A percentile compares a stretch with the other conserved stretches of the same genome.
These are phyloP conservation scores for Ovibos moschatus DNA, from an alignment of 2,113 vertebrate species.

Conservation along the genomic window DNA sequence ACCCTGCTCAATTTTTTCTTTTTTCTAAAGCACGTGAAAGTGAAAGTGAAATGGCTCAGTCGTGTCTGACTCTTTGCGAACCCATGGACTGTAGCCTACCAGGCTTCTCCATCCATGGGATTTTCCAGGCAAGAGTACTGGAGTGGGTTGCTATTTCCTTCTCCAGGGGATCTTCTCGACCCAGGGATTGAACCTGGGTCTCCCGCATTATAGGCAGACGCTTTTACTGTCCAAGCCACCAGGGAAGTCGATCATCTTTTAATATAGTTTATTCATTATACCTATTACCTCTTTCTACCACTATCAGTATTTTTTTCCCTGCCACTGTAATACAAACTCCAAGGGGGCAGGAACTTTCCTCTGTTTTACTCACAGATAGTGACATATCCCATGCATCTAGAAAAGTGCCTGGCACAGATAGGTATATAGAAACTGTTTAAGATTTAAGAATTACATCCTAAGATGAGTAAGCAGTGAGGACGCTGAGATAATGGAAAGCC, in stretches of 20 bases:
- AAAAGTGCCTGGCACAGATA: background rate
- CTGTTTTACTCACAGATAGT: background rate
- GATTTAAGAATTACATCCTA: background rate
- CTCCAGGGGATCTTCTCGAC: background rate
- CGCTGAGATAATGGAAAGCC: background rate
- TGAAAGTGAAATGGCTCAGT: background rate
- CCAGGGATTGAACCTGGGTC: background rate
- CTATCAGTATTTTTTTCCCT: background rate
- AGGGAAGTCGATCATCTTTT: background rate
- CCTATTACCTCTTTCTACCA: background rate
- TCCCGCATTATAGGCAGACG: rapidly evolving
- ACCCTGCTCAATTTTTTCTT: background rate
- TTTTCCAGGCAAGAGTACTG: background rate
- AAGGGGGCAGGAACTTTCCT: background rate
- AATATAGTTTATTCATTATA: background rate
- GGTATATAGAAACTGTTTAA: background rate
- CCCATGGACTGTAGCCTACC: background rate
- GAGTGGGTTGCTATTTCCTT: background rate
- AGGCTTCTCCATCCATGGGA: rapidly evolving
- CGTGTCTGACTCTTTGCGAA: background rate
- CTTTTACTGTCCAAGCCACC: background rate
- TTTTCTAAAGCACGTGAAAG: background rate
- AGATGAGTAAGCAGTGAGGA: background rate
- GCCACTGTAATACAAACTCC: background rate
- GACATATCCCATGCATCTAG: background rate